Conservation (phyloP, 2,888 invertebrate genomes). For the Ochropacha duplaris region DNA sequence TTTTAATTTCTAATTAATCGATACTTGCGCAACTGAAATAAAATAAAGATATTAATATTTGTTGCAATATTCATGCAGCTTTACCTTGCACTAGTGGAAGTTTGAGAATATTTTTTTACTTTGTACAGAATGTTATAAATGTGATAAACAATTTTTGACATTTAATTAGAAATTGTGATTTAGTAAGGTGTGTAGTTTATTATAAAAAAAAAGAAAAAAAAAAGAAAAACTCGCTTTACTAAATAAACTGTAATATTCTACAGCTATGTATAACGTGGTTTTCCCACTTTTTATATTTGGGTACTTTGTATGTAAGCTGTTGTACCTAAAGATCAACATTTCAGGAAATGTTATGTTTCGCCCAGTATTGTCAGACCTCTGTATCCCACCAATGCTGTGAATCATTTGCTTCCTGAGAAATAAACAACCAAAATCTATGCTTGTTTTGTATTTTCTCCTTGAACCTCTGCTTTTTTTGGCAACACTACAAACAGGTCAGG, state of each 20-base stretch:
- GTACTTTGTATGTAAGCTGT: slow-evolving; percentile 75
- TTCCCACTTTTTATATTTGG: slow-evolving; percentile 76
- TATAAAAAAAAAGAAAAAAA: slow-evolving; percentile 55
- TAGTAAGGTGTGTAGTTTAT: slow-evolving; percentile 79
- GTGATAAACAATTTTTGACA: slow-evolving; percentile 81
- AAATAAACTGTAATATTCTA: slow-evolving; percentile 67
- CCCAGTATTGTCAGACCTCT: slow-evolving; percentile 76
- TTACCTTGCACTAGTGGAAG: slow-evolving; percentile 72
- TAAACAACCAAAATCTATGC: slow-evolving; percentile 77
- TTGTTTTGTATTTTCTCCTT: slow-evolving; percentile 36
- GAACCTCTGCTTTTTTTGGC: too few species aligned
- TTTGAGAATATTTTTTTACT: slow-evolving; percentile 80
- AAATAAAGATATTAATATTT: slow-evolving; percentile 30
- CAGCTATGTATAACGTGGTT: slow-evolving; percentile 71
- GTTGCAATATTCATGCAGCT: slow-evolving; percentile 62
- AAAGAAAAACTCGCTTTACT: slow-evolving; percentile 69
- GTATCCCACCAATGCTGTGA: slow-evolving; percentile 83
- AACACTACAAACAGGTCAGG: too few species aligned
- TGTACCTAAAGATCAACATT: slow-evolving; percentile 61
- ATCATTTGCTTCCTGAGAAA: slow-evolving; percentile 82
- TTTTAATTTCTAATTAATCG: slow-evolving; percentile 37
- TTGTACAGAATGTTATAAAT: slow-evolving; percentile 80
- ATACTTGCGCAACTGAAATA: slow-evolving; percentile 39
- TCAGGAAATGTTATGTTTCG: slow-evolving; percentile 73
- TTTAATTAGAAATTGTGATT: slow-evolving; percentile 81